These are phyloP conservation scores for Meiosimyza decipiens DNA, from an alignment of 2,888 invertebrate genomes.

Conservation along the genomic window DNA sequence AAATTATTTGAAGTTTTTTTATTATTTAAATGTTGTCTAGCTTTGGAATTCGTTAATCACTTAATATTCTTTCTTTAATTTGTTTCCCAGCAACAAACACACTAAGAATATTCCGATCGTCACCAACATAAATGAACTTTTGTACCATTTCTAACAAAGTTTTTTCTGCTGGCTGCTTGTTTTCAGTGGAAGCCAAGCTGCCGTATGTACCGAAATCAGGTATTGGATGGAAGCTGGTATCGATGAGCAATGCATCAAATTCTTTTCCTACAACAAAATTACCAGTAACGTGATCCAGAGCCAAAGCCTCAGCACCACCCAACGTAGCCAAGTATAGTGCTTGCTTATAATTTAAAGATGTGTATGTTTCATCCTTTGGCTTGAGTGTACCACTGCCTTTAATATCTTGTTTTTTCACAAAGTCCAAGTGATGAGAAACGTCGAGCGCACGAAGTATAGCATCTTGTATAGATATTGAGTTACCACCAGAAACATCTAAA, in stretches of 20 bases:
- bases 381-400: conserved; percentile 52
- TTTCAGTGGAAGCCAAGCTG: conserved; percentile 44
- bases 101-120: conserved; percentile 82
- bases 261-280: conserved; percentile 85
- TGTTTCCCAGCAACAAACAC: conserved; percentile 81
- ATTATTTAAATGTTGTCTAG: conserved; percentile 72
- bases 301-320: conserved; percentile 86
- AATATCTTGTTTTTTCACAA: conserved; percentile 66
- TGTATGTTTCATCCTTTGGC: conserved; percentile 46
- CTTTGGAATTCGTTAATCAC: conserved; percentile 70
- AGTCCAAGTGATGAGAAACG: conserved; percentile 77
- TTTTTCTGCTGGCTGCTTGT: conserved; percentile 60
- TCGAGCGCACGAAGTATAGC: conserved; percentile 79
- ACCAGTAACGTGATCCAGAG: conserved; percentile 79
- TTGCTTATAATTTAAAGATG: conserved; percentile 77
- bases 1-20: conserved; percentile 13
- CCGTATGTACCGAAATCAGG: conserved; percentile 67
- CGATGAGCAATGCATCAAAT: conserved; percentile 86
- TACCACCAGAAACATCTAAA: conserved; percentile 86
- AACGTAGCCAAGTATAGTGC: conserved; percentile 87
- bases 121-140: conserved; percentile 82
- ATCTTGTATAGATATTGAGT: conserved; percentile 79
- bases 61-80: conserved; percentile 63
- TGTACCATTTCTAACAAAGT: conserved; percentile 74
- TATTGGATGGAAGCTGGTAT: conserved; percentile 71